These are phyloP conservation scores for Eupleurogrammus muticus DNA, from an alignment of 2,797 vertebrate genomes.

Conservation along the genomic window DNA sequence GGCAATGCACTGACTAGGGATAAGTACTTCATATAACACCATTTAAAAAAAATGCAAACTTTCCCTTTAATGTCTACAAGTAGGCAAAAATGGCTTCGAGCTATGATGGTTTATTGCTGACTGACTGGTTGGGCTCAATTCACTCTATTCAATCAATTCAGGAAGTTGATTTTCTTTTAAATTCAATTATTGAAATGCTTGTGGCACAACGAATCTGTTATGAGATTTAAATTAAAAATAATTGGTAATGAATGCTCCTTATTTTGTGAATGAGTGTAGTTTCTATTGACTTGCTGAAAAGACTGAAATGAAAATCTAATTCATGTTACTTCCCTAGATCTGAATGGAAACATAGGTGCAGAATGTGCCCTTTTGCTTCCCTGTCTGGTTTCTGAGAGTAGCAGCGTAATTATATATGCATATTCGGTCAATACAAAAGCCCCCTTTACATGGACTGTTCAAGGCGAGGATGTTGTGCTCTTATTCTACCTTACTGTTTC, in stretches of 20 bases:
- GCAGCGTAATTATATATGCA: neutral
- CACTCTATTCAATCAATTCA: conserved; percentile 9
- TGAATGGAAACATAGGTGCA: neutral
- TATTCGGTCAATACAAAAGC: neutral
- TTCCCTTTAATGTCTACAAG: neutral
- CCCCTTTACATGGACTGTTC: too few relatives aligned
- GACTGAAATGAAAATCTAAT: conserved; percentile 7
- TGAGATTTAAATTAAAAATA: conserved; percentile 27
- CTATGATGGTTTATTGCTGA: conserved; percentile 3
- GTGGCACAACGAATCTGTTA: conserved; percentile 14
- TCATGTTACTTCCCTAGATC: neutral
- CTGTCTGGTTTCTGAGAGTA: neutral
- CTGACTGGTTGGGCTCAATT: conserved; percentile 8
- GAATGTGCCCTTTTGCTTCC: neutral
- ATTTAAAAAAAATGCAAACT: too few relatives aligned
- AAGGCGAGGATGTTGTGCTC: too few relatives aligned
- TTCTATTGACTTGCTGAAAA: neutral
- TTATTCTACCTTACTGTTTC: too few relatives aligned
- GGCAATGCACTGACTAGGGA: too few relatives aligned
- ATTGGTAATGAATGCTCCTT: conserved; percentile 1
- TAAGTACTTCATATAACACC: too few relatives aligned
- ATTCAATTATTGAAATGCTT: conserved; percentile 22
- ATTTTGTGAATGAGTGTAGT: conserved; percentile 12
- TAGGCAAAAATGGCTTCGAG: conserved; percentile 6
- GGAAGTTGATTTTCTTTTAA: conserved; percentile 2